Evolutionary conservation across 2,113 vertebrate species (phyloP).

Genomic region (Canis aureus): DNA sequence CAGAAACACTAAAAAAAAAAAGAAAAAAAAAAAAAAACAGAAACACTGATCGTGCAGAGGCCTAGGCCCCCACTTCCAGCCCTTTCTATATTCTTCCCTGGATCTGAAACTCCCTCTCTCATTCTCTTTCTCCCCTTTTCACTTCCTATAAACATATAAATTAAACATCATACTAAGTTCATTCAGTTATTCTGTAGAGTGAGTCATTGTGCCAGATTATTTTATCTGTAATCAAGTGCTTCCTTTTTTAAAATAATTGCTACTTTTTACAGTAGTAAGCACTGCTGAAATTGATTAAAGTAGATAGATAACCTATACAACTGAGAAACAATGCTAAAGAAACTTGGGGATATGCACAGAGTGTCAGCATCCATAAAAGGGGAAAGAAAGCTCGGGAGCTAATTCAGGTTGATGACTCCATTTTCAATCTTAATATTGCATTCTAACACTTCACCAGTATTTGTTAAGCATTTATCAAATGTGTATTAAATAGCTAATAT

Average conservation of each 20-base stretch:
- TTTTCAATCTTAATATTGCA: not conserved
- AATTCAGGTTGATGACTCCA: not conserved
- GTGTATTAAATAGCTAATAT: not conserved
- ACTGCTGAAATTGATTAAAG: not conserved
- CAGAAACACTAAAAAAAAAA: not conserved
- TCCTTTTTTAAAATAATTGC: not conserved
- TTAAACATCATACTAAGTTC: not conserved
- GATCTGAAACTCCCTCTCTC: not conserved
- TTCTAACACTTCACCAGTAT: not conserved
- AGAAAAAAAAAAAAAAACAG: not conserved
- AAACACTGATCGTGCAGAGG: not conserved
- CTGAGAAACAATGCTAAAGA: not conserved
- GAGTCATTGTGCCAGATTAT: not conserved
- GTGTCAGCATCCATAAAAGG: not conserved
- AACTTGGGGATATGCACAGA: no score
- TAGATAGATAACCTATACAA: not conserved
- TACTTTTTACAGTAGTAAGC: not conserved
- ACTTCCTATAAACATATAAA: not conserved
- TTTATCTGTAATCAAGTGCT: not conserved
- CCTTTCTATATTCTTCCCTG: not conserved
- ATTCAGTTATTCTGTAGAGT: not conserved
- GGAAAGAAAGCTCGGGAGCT: not conserved
- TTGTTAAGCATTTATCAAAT: not conserved
- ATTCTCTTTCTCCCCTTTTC: not conserved
- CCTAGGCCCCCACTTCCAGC: not conserved